A percentile compares a stretch with the other conserved stretches of the same genome.
These are phyloP conservation scores for Hylyphantes graminicola DNA, from an alignment of 1,140 invertebrate species.

Conservation along the genomic window DNA sequence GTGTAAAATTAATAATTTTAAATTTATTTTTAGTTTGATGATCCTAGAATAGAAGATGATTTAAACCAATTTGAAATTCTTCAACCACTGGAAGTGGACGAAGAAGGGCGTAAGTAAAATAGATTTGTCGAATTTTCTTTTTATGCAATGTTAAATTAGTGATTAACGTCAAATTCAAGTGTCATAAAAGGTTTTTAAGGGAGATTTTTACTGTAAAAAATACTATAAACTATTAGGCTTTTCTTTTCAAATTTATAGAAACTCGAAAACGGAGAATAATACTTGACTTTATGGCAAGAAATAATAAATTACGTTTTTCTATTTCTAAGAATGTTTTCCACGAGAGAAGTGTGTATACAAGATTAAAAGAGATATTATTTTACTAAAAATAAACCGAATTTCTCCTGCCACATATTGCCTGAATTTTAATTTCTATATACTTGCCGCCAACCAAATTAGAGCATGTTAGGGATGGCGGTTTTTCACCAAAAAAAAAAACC, in stretches of 20 bases:
- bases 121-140: background rate
- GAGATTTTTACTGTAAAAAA: background rate
- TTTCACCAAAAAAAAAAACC: no score
- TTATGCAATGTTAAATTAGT: background rate
- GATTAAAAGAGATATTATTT: no score
- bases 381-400: no score
- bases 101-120: slow-evolving; percentile 28
- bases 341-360: no score
- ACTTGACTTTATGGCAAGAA: background rate
- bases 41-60: slow-evolving; percentile 22
- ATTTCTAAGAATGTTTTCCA: no score
- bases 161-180: background rate
- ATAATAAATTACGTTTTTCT: background rate
- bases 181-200: background rate
- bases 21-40: slow-evolving; percentile 40
- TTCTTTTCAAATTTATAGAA: background rate
- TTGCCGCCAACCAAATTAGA: no score
- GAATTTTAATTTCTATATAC: no score
- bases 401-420: no score
- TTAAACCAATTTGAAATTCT: slow-evolving; percentile 27
- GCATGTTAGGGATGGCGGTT: no score
- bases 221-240: background rate
- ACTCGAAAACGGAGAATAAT: background rate
- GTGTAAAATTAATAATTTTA: background rate
- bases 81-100: slow-evolving; percentile 26